Conservation (phyloP, 2,888 invertebrate genomes). For the Noctua comes region DNA sequence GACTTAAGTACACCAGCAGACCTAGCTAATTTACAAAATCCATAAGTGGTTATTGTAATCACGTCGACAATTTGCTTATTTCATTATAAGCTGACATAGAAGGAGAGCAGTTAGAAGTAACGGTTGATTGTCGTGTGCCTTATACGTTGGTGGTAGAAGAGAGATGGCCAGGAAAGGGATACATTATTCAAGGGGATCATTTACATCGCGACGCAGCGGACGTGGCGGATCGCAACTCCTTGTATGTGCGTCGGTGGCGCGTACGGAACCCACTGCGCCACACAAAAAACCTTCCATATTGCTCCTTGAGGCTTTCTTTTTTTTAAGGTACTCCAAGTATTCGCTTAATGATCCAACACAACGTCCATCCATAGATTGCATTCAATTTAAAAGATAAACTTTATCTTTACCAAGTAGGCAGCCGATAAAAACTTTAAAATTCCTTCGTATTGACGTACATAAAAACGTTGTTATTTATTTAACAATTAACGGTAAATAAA, state of each 20-base stretch:
- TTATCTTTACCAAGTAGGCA: conserved; percentile 63
- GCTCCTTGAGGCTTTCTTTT: conserved; percentile 83
- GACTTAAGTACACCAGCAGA: conserved; percentile 2
- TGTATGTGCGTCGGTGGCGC: conserved; percentile 82
- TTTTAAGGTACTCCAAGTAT: conserved; percentile 80
- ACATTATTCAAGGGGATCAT: conserved; percentile 90
- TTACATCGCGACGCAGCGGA: conserved; percentile 86
- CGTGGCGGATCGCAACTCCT: conserved; percentile 85
- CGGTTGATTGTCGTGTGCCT: conserved; percentile 86
- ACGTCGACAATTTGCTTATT: conserved; percentile 63
- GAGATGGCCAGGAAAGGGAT: conserved; percentile 85
- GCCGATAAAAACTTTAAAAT: conserved; percentile 58
- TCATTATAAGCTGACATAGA: conserved; percentile 75
- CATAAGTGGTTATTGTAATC: conserved; percentile 66
- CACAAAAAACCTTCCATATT: conserved; percentile 87
- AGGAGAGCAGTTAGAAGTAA: conserved; percentile 84
- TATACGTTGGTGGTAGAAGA: conserved; percentile 83
- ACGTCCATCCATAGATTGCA: conserved; percentile 78
- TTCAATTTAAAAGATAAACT: conserved; percentile 76
- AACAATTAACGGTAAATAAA: conserved; percentile 39
- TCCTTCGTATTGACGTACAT: conserved; percentile 41
- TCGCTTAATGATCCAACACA: conserved; percentile 82
- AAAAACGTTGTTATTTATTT: conserved; percentile 46
- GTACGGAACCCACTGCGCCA: conserved; percentile 81
- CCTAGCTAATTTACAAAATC: conserved; percentile 1